phyloP scores from a whole-genome alignment of 2,113 vertebrate species.

The Megaleporinus macrocephalus region DNA sequence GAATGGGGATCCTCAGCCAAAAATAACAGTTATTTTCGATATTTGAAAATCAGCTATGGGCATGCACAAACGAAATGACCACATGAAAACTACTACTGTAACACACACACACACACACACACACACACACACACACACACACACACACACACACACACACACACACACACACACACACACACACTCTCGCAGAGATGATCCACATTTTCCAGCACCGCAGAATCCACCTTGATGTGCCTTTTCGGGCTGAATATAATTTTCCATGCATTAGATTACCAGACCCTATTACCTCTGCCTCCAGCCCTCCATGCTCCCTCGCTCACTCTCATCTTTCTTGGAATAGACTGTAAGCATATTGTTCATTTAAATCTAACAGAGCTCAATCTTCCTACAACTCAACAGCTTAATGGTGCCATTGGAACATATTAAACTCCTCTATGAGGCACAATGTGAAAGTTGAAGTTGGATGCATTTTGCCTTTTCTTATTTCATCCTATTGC shows the following conservation, averaged over 20 bases:
- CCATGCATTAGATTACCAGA: constrained; percentile 47
- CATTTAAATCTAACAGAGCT: constrained; percentile 53
- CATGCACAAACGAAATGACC: neutral
- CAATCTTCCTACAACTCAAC: constrained; percentile 50
- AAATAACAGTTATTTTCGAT: neutral
- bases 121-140: neutral
- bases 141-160: neutral
- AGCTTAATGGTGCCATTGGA: constrained; percentile 46
- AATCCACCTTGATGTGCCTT: constrained; percentile 53
- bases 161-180: neutral
- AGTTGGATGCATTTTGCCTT: neutral
- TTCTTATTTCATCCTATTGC: neutral
- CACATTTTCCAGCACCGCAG: constrained; percentile 26
- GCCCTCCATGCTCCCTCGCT: constrained; percentile 3
- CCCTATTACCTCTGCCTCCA: constrained; percentile 22
- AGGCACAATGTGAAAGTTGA: constrained; percentile 19
- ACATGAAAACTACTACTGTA: neutral
- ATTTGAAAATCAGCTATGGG: constrained; percentile 4
- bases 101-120: neutral
- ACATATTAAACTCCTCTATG: constrained; percentile 34
- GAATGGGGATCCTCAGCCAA: neutral
- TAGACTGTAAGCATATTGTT: constrained; percentile 45
- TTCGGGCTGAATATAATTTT: constrained; percentile 40
- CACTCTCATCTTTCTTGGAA: neutral
- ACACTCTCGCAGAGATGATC: neutral